These are phyloP conservation scores for Papilio elwesi DNA, from an alignment of 2,888 invertebrate species.

Conservation along the genomic window DNA sequence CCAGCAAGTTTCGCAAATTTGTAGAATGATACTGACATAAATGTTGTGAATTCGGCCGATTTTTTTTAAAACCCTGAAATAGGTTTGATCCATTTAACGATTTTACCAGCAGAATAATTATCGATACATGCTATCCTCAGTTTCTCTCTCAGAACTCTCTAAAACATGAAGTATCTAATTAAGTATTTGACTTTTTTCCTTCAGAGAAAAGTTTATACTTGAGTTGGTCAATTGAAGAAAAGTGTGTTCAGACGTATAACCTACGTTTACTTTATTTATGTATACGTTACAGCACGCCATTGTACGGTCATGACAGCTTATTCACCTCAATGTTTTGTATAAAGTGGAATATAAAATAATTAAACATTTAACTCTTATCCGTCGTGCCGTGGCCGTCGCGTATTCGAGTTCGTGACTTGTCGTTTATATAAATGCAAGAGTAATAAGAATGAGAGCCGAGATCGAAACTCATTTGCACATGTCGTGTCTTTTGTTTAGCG, in stretches of 20 bases:
- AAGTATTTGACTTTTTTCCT: no score
- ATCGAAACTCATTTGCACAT: constrained; percentile 47
- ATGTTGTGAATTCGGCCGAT: no score
- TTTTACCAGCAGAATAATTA: no score
- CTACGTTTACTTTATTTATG: background rate
- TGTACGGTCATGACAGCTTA: constrained; percentile 1
- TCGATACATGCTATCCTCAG: no score
- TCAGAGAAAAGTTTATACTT: background rate
- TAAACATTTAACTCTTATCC: constrained; percentile 27
- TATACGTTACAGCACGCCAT: background rate
- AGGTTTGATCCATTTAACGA: no score
- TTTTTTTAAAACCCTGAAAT: no score
- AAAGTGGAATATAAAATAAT: constrained; percentile 17
- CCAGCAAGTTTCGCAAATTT: no score
- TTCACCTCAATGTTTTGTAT: background rate
- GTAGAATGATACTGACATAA: no score
- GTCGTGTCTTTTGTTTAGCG: constrained; percentile 62
- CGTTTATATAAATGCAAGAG: constrained; percentile 40
- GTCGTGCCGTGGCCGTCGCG: background rate
- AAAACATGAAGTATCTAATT: no score
- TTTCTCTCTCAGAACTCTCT: no score
- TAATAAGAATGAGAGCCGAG: constrained; percentile 40
- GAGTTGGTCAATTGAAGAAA: background rate
- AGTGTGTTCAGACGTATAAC: no score
- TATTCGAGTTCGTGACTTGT: constrained; percentile 38